These are phyloP conservation scores for Labia minor DNA, from an alignment of 2,888 invertebrate genomes.

Conservation along the genomic window DNA sequence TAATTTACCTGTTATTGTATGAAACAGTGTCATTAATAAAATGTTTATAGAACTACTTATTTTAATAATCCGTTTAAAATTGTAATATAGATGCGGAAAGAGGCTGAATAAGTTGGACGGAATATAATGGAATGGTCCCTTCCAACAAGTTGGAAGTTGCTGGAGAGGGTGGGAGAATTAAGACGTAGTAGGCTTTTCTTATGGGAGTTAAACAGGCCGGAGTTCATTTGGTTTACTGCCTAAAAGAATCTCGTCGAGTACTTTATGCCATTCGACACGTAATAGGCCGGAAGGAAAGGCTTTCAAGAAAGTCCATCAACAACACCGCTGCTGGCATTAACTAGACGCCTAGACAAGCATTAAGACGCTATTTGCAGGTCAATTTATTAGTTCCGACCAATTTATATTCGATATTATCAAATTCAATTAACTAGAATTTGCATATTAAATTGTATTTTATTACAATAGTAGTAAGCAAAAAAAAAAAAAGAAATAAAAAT, in stretches of 20 bases:
- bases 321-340: not conserved
- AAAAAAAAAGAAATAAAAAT: too few relatives aligned
- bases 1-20: too few relatives aligned
- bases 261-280: slow-evolving; percentile 13
- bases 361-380: not conserved
- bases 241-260: not conserved
- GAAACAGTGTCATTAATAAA: not conserved
- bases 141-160: not conserved
- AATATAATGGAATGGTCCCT: slow-evolving; percentile 8
- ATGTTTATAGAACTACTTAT: not conserved
- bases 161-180: not conserved
- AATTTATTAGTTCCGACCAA: not conserved
- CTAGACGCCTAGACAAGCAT: not conserved
- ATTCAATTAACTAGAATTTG: too few relatives aligned
- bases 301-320: slow-evolving; percentile 1
- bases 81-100: not conserved
- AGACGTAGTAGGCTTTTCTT: not conserved
- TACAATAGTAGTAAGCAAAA: too few relatives aligned
- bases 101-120: not conserved
- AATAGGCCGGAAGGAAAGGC: slow-evolving; percentile 13
- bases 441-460: too few relatives aligned
- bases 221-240: slow-evolving; percentile 13
- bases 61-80: slow-evolving; percentile 13
- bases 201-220: slow-evolving; percentile 13
- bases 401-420: not conserved